Conservation (phyloP, 2,113 vertebrate species). For the Merops nubicus region DNA sequence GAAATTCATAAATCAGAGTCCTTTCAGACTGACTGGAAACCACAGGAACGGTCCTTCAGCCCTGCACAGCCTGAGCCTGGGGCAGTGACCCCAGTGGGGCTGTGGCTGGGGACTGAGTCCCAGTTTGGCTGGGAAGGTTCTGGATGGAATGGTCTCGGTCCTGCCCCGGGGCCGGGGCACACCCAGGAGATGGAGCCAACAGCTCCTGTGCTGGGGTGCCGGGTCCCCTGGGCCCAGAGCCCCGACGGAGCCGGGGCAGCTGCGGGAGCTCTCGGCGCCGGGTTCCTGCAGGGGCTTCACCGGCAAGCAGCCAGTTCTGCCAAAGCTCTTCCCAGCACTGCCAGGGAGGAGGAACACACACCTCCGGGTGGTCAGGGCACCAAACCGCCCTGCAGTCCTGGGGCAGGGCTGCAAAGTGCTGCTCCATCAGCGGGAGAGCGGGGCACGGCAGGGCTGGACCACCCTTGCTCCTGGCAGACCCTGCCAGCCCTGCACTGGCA, state of each 20-base stretch:
- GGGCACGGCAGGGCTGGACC: background rate
- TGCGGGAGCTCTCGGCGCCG: background rate
- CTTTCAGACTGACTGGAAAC: background rate
- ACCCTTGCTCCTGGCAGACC: background rate
- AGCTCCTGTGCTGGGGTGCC: background rate
- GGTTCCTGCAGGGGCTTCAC: background rate
- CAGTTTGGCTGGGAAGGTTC: background rate
- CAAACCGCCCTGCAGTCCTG: background rate
- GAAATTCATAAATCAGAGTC: background rate
- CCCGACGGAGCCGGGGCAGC: background rate
- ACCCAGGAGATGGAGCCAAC: background rate
- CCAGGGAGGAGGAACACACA: background rate
- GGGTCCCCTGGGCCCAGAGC: background rate
- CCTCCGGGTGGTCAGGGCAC: background rate
- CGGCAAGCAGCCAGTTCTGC: background rate
- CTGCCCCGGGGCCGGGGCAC: background rate
- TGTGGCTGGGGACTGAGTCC: background rate
- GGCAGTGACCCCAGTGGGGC: fast-evolving
- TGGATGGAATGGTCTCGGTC: background rate
- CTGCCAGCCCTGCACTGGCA: background rate
- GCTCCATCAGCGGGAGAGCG: fast-evolving
- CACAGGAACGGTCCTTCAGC: background rate
- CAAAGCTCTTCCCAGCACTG: background rate
- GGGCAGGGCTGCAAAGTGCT: background rate
- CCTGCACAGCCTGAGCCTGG: background rate